Base-by-base conservation (phyloP, 2,888 invertebrate species). In the Ischnura elegans region DNA sequence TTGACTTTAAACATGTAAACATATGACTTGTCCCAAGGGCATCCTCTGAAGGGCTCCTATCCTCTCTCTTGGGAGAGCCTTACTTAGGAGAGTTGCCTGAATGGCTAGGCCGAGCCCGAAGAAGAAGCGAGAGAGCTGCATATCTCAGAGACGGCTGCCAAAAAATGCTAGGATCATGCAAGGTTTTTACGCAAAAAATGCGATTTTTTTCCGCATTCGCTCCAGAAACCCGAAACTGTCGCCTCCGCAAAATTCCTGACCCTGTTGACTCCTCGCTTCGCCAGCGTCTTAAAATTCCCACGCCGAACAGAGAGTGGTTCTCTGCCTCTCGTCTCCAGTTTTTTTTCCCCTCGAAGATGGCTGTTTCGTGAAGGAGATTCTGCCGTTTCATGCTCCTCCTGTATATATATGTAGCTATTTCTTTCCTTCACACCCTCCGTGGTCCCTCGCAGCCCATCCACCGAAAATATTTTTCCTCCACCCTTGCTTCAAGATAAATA, bases 201-300 rank as follows among this genome's bases (percentile, higher is more conserved):
- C 10, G 76, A 36, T 36, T 51, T 51, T 51, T 51, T 51, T 51
- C 2, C 13, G 4, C 36, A 10, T 76, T 36, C 2, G 36, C 36
- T 13, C 76, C 29, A 13, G 29, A 66, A 66, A n/a, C 55, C 19
- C 36, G 2, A 29, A 36, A 5, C 10, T 36, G 76, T 76, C 76
- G 76, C 76, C 76, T 76, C 76, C 76, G 76, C 76, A 76, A 76
- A 61, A 76, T 76, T 76, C 76, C 36, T 76, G 76, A 36, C 76
- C 76, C 36, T 13, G 76, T 76, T 76, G 76, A 76, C 76, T 76
- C 76, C n/a, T 61, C 61, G 76, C 76, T 6, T 61, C 61, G 76
- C 2, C 61, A 36, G 76, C 76, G 36, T 76, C 76, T 76, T 76
- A 36, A 61, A 76, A 76, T 76, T 29, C 29, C 61, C n/a, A 10